Conservation (phyloP, 2,888 invertebrate genomes). For the Rutpela maculata region DNA sequence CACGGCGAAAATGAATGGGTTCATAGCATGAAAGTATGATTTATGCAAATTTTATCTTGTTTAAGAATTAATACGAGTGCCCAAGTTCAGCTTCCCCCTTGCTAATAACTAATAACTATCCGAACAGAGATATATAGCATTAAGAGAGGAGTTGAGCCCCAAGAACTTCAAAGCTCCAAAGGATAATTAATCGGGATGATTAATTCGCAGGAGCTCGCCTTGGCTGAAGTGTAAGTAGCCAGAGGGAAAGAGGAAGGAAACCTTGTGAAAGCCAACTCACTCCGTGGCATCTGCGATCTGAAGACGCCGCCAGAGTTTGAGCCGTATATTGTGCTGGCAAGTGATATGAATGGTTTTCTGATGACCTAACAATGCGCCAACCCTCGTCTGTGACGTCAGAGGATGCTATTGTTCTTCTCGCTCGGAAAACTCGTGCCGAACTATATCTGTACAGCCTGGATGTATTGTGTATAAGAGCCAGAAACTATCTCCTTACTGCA, state of each 20-base stretch:
- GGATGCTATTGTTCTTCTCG: constrained; percentile 54
- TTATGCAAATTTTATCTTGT: constrained; percentile 15
- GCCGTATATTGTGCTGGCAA: constrained; percentile 57
- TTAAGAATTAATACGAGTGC: constrained; percentile 16
- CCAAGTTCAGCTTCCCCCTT: constrained; percentile 1
- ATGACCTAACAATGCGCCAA: constrained; percentile 64
- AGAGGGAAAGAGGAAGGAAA: constrained; percentile 11
- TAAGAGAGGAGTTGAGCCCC: constrained; percentile 19
- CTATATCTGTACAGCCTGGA: constrained; percentile 6
- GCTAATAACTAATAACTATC: constrained; percentile 29
- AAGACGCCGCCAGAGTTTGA: constrained; percentile 49
- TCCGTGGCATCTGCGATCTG: constrained; percentile 41
- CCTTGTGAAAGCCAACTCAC: constrained; percentile 21
- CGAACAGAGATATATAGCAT: constrained; percentile 28
- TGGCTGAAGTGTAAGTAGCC: constrained; percentile 14
- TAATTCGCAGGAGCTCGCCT: constrained; percentile 29
- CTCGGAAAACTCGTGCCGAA: constrained; percentile 38
- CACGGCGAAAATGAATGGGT: neutral
- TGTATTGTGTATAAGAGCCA: constrained; percentile 13
- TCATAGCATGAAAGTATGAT: neutral
- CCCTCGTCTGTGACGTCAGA: constrained; percentile 62
- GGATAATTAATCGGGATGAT: constrained; percentile 37
- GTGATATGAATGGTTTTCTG: constrained; percentile 66
- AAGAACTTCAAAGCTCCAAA: constrained; percentile 31
- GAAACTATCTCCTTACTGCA: constrained; percentile 1